Evolutionary conservation across 1,140 invertebrate species (phyloP).

Genomic region (Mya arenaria): DNA sequence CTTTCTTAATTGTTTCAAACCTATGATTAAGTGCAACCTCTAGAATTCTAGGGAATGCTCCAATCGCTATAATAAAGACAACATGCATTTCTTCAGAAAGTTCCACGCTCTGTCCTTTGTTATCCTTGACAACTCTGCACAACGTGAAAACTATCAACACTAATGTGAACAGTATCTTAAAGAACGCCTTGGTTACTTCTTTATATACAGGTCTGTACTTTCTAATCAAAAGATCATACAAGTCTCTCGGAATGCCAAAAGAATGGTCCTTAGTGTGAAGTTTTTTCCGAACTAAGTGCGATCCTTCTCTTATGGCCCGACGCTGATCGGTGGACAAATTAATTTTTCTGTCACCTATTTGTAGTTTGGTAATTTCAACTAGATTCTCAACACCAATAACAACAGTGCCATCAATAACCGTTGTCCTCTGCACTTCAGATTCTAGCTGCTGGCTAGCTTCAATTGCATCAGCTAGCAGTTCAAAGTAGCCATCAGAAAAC

Average conservation of each 20-base stretch:
- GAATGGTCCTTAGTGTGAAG: neutral
- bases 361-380: neutral
- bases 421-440: neutral
- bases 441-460: neutral
- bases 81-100: slow-evolving; percentile 9
- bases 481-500: neutral
- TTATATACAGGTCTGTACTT: neutral
- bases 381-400: neutral
- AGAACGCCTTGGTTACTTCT: neutral
- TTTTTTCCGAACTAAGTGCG: neutral
- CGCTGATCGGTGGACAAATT: no score
- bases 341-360: neutral
- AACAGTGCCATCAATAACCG: neutral
- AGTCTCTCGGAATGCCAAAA: slow-evolving; percentile 12
- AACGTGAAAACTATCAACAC: neutral
- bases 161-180: neutral
- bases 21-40: no score
- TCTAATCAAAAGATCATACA: neutral
- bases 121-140: neutral
- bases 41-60: neutral
- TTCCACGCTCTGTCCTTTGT: neutral
- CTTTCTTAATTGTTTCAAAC: no score
- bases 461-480: neutral
- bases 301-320: neutral
- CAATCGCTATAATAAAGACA: neutral